phyloP scores from a whole-genome alignment of 2,888 invertebrate species.

The Trachelus troglodyta region DNA sequence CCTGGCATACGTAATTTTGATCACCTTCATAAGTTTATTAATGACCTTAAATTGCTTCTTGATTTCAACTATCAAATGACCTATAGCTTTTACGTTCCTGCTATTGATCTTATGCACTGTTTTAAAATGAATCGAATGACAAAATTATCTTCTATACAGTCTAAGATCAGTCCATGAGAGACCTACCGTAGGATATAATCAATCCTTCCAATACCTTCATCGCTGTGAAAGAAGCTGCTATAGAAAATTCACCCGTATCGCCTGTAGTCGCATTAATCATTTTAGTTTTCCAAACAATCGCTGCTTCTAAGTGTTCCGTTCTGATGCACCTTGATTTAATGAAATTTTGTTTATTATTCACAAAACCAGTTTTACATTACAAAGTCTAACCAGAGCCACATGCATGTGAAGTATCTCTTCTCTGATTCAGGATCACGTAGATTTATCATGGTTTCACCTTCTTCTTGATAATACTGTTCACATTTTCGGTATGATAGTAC shows the following conservation, averaged over 20 bases:
- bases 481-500: slow-evolving; percentile 68
- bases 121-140: slow-evolving; percentile 5
- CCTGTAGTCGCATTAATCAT: slow-evolving; percentile 54
- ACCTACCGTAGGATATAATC: slow-evolving; percentile 68
- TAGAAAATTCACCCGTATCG: slow-evolving; percentile 51
- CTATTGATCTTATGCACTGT: slow-evolving; percentile 51
- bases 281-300: slow-evolving; percentile 69
- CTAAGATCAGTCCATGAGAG: background rate
- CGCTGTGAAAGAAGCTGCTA: slow-evolving; percentile 66
- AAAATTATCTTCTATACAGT: background rate
- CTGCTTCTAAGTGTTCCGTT: slow-evolving; percentile 71
- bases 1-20: slow-evolving; percentile 51
- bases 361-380: slow-evolving; percentile 1
- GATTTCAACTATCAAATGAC: slow-evolving; percentile 50
- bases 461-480: slow-evolving; percentile 69
- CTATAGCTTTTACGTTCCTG: slow-evolving; percentile 44
- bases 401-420: slow-evolving; percentile 69
- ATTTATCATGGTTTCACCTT: slow-evolving; percentile 67
- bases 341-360: slow-evolving; percentile 7
- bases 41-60: slow-evolving; percentile 48
- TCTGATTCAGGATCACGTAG: slow-evolving; percentile 69
- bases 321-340: slow-evolving; percentile 68
- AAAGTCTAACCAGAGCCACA: slow-evolving; percentile 72
- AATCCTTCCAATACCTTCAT: slow-evolving; percentile 71
- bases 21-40: slow-evolving; percentile 44